Base-by-base conservation (phyloP, 1,140 invertebrate genomes). In the Atopsyche davidsoni region DNA sequence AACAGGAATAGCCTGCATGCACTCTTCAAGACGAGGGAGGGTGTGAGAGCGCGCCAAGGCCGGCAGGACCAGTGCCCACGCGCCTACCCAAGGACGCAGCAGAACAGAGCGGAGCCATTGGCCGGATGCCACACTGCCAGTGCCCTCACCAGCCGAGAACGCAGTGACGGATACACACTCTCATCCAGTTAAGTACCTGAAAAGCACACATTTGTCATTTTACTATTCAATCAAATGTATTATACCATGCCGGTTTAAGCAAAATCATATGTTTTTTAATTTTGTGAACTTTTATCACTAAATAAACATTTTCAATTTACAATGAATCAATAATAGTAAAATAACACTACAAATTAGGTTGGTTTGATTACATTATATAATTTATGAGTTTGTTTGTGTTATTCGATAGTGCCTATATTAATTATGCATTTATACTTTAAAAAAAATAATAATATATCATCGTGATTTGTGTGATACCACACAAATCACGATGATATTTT, bases 101-200 rank as follows among this genome's bases (percentile, higher is more conserved):
- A 98, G 92, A 11, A 88, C 58, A 87, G 81, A 0, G 94, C 96
- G 2, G 94, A 97, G 38, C 80, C 76, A 70, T 98, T 93, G 0
- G 86, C 89, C 3, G 94, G 90, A 70, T 91, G 85, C 96, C 96
- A 99, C 22, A 83, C 85, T 0, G 78, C 79, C 23, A 99, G 72
- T n/a, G 95, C 95, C 24, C 79, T 79, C 22, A 88, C 84, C 6
- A 99, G 73, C 65, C 98, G 98, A 16, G 92, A 84, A 38, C 96
- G 79, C 50, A 99, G 91, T 18, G 86, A 82, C n/a, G 92, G 89
- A 74, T 95, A 98, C 4, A 97, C 82, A 6, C 78, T 75, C 1
- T 82, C 81, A 58, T 91, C 85, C 59, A 98, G 62, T 36, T 74
- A 71, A 2, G 62, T 57, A 31, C 78, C 78, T 72, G 62, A 22